Evolutionary conservation across 2,797 vertebrate species (phyloP).

Genomic region (Rhinoraja longicauda): DNA sequence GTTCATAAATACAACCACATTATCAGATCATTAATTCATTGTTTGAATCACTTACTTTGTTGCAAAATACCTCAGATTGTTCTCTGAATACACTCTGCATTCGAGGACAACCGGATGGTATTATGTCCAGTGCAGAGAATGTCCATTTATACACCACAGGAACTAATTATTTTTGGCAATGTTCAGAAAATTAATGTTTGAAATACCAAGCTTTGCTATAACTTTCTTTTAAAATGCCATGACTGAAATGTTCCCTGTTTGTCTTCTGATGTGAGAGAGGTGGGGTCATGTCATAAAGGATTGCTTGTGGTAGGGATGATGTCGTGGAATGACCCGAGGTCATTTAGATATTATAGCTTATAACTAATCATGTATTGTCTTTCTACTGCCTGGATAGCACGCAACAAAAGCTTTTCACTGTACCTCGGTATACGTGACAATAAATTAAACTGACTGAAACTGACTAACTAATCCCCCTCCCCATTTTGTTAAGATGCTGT

Average conservation of each 20-base stretch:
- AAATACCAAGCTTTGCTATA: background rate
- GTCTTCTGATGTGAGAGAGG: constrained; percentile 6
- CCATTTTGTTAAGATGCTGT: background rate
- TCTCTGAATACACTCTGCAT: background rate
- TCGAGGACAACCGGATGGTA: background rate
- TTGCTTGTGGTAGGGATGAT: constrained; percentile 12
- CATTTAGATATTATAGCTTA: background rate
- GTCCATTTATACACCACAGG: background rate
- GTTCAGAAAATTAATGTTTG: background rate
- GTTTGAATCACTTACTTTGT: background rate
- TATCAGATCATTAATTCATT: background rate
- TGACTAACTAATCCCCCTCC: no score
- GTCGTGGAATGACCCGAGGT: background rate
- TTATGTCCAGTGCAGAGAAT: background rate
- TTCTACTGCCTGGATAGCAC: no score
- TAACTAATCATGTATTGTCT: background rate
- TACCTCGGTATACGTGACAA: no score
- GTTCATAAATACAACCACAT: background rate
- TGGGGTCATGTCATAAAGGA: constrained; percentile 33
- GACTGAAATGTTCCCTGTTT: background rate
- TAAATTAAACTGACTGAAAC: no score
- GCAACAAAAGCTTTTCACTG: no score
- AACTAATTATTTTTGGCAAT: background rate
- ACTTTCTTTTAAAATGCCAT: background rate
- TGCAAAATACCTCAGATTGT: background rate